Conservation (phyloP, 2,797 vertebrate genomes). For the Nothura maculosa region DNA sequence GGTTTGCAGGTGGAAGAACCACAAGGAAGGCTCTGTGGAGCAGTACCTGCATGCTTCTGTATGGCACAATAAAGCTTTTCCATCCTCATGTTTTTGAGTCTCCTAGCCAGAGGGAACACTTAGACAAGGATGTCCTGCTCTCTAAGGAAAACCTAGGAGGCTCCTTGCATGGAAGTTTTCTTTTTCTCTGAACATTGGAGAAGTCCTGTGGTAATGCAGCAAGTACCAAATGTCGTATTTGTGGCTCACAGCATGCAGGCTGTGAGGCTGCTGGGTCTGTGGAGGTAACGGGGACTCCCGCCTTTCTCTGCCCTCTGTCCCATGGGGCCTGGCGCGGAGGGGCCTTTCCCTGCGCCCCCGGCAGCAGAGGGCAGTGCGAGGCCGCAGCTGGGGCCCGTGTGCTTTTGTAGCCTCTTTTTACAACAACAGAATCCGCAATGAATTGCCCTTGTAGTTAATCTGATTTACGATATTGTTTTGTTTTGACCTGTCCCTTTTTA, state of each 20-base stretch:
- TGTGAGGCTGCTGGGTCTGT: background rate
- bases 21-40: background rate
- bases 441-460: background rate
- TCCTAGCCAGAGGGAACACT: background rate
- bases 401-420: background rate
- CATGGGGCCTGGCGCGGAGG: too few species aligned
- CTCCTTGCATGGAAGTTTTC: background rate
- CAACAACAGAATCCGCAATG: background rate
- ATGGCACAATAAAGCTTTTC: background rate
- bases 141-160: background rate
- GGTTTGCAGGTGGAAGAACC: background rate
- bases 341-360: too few species aligned
- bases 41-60: background rate
- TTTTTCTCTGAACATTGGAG: background rate
- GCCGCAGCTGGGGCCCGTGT: background rate
- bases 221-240: background rate
- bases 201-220: background rate
- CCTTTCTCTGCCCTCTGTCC: fast-evolving
- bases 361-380: background rate
- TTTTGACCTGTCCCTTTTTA: constrained; percentile 27
- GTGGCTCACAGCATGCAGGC: background rate
- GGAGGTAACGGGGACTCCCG: background rate
- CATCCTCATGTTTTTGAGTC: background rate
- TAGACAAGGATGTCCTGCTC: background rate
- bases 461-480: background rate